Evolutionary conservation across 2,113 vertebrate genomes (phyloP).

Genomic region (Amblyopsis rosae): DNA sequence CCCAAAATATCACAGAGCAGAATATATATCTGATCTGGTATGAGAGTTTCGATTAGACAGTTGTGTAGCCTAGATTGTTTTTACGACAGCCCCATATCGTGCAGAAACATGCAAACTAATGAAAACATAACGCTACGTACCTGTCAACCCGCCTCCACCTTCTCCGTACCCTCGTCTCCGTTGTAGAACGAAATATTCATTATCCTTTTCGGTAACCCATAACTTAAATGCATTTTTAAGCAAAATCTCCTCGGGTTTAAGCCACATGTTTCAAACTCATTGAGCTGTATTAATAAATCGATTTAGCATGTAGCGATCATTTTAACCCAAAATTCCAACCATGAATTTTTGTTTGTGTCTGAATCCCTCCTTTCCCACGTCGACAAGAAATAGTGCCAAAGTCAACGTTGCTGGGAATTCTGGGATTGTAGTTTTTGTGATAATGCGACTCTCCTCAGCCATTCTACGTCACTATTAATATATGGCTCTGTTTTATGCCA

Average conservation of each 20-base stretch:
- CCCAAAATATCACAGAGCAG: conserved; percentile 16
- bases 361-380: conserved; percentile 81
- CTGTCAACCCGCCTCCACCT: conserved; percentile 90
- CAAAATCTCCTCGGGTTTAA: conserved; percentile 94
- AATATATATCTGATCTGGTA: neutral
- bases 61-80: neutral
- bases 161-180: conserved; percentile 90
- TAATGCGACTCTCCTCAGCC: conserved; percentile 2
- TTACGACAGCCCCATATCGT: neutral
- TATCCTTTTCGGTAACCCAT: conserved; percentile 92
- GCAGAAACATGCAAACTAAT: neutral
- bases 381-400: conserved; percentile 77
- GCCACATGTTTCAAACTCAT: conserved; percentile 83
- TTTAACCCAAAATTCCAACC: conserved; percentile 43
- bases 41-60: neutral
- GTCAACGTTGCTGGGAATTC: conserved; percentile 55
- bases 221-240: conserved; percentile 95
- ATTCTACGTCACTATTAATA: neutral
- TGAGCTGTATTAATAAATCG: conserved; percentile 24
- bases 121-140: conserved; percentile 61
- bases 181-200: conserved; percentile 93
- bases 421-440: conserved; percentile 75
- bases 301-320: conserved; percentile 61
- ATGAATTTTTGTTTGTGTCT: conserved; percentile 68
- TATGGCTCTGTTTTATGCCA: too few relatives aligned